Evolutionary conservation across 2,888 invertebrate species (phyloP), one percentile per base, ranked within the genome.

Genomic region (Troglohyphantes excavatus): DNA sequence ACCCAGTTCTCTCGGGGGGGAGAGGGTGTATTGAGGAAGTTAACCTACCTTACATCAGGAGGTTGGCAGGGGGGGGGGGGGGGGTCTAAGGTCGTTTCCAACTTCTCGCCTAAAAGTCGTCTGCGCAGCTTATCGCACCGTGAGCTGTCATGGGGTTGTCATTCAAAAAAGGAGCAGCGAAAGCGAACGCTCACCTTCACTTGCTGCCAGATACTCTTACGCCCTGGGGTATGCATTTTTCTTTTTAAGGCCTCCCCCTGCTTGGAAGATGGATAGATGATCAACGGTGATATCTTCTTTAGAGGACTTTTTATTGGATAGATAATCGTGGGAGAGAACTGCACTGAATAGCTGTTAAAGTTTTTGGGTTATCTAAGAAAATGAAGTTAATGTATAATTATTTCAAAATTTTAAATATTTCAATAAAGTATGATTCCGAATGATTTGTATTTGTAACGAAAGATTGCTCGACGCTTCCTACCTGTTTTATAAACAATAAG

Each of bases 271-370:
- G 68, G 68, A 43, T 70, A 70, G 70, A 70, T 67, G 67, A 67
- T 67, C 59, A 19, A 21, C 17, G 23, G 23, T 65, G 26, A 76
- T 76, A 63, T 29, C 61, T 76, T 76, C 39, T 39, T 33, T 59
- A 21, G 17, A 26, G 26, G 17, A 43, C 33, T 59, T 78, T 63
- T 53, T 17, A n/a, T 26, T 59, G 59, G 2, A 78, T 78, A 43
- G 86, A 85, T 85, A 85, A 76, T 78, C 86, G 86, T 86, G 86
- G 78, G 86, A 86, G 78, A 86, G 70, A 70, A 21, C 46, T 23
- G 21, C 33, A 26, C 21, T 68, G n/a, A n/a, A n/a, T n/a, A n/a
- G n/a, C n/a, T n/a, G n/a, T n/a, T 63, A n/a, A n/a, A n/a, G n/a
- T n/a, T n/a, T n/a, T 21, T 21, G 13, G 21, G 19, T 19, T n/a